phyloP scores from a whole-genome alignment of 2,797 vertebrate genomes.

The Enteromius trimaculatus region DNA sequence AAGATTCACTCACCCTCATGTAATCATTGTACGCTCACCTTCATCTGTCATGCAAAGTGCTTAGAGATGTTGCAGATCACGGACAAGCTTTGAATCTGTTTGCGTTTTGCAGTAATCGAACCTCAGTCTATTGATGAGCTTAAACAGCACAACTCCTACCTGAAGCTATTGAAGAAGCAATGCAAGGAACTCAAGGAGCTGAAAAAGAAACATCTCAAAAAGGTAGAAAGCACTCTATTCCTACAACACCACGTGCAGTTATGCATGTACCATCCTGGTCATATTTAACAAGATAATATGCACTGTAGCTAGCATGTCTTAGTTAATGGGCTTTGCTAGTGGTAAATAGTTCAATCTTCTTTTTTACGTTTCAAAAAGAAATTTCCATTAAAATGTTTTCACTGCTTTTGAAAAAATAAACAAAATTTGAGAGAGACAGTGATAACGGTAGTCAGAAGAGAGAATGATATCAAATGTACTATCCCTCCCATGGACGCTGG shows the following conservation, averaged over 20 bases:
- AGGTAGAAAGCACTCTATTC: constrained; percentile 66
- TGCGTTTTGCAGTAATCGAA: constrained; percentile 62
- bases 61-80: neutral
- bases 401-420: neutral
- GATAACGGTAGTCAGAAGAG: neutral
- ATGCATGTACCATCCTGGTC: neutral
- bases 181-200: constrained; percentile 85
- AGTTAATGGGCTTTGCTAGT: neutral
- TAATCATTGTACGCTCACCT: constrained; percentile 19
- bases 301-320: neutral
- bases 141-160: constrained; percentile 79
- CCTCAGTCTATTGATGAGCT: constrained; percentile 78
- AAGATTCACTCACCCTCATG: constrained; percentile 41
- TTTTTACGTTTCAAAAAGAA: neutral
- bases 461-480: neutral
- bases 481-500: neutral
- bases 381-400: neutral
- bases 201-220: constrained; percentile 84
- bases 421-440: too few species aligned
- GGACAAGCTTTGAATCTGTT: neutral
- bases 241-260: neutral
- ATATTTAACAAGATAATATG: neutral
- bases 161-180: constrained; percentile 84
- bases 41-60: neutral
- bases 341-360: neutral